Conservation (phyloP, 2,797 vertebrate species). For the Gymnopithys bicolor region DNA sequence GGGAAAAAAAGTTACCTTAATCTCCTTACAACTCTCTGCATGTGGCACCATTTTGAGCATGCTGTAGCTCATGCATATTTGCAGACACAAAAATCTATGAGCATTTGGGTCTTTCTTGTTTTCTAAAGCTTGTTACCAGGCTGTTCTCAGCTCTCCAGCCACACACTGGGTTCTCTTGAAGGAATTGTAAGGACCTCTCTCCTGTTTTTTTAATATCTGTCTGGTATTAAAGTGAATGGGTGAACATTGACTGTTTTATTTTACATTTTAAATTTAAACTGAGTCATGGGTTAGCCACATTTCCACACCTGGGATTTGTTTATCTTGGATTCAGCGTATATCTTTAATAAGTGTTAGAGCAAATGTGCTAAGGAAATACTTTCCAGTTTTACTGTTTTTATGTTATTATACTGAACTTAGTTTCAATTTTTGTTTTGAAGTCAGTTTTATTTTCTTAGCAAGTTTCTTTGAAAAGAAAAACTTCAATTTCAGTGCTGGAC, state of each 20-base stretch:
- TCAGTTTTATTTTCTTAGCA: slow-evolving; percentile 63
- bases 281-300: slow-evolving; percentile 30
- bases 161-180: background rate
- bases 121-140: background rate
- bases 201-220: background rate
- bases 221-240: background rate
- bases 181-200: background rate
- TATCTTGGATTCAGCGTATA: slow-evolving; percentile 69
- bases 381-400: slow-evolving; percentile 66
- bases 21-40: background rate
- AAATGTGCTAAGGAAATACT: slow-evolving; percentile 56
- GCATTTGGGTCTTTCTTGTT: background rate
- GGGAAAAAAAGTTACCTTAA: background rate
- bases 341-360: slow-evolving; percentile 62
- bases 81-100: background rate
- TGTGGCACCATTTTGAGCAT: background rate
- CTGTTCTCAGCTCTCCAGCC: background rate
- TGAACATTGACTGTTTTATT: slow-evolving; percentile 38
- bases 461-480: slow-evolving; percentile 61
- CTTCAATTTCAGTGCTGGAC: background rate
- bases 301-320: slow-evolving; percentile 70
- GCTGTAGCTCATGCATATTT: background rate
- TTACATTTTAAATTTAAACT: slow-evolving; percentile 64
- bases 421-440: slow-evolving; percentile 71
- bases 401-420: slow-evolving; percentile 43